A percentile compares a stretch with the other conserved stretches of the same genome.
Conservation (phyloP, 1,140 invertebrate genomes). For the Ips nitidus region DNA sequence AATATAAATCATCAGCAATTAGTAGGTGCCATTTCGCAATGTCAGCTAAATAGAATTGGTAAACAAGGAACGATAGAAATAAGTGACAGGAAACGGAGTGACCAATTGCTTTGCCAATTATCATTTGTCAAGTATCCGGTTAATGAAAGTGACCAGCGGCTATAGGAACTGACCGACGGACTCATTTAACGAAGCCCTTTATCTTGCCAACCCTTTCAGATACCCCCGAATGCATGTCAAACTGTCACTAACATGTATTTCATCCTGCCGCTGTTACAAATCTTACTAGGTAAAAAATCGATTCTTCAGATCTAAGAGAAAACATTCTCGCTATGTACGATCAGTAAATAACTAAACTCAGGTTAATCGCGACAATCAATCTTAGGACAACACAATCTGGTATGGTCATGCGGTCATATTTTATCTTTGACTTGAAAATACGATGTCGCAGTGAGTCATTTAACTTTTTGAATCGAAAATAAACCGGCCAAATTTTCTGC, state of each 20-base stretch:
- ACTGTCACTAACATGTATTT: conserved; percentile 49
- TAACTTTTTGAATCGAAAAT: no score
- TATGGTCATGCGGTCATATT: no score
- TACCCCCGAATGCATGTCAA: conserved; percentile 45
- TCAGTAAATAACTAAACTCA: neutral
- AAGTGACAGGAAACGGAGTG: conserved; percentile 50
- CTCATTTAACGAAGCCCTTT: conserved; percentile 50
- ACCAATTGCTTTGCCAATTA: conserved; percentile 53
- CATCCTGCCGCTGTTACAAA: conserved; percentile 30
- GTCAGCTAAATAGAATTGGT: conserved; percentile 44
- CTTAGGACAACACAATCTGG: no score
- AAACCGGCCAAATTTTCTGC: no score
- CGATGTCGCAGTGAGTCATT: no score
- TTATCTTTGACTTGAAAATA: no score
- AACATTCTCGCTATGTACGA: neutral
- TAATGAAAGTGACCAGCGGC: conserved; percentile 53
- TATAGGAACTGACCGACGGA: conserved; percentile 44
- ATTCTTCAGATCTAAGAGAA: neutral
- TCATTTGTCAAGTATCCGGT: conserved; percentile 52
- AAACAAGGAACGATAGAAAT: conserved; percentile 45
- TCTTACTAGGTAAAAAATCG: conserved; percentile 37
- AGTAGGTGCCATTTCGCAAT: conserved; percentile 42
- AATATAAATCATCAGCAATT: conserved; percentile 45
- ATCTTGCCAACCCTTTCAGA: conserved; percentile 50
- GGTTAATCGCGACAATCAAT: no score